Evolutionary conservation across 1,140 invertebrate genomes (phyloP), one percentile per base, ranked within the genome.

Genomic region (Lordiphosa collinella): DNA sequence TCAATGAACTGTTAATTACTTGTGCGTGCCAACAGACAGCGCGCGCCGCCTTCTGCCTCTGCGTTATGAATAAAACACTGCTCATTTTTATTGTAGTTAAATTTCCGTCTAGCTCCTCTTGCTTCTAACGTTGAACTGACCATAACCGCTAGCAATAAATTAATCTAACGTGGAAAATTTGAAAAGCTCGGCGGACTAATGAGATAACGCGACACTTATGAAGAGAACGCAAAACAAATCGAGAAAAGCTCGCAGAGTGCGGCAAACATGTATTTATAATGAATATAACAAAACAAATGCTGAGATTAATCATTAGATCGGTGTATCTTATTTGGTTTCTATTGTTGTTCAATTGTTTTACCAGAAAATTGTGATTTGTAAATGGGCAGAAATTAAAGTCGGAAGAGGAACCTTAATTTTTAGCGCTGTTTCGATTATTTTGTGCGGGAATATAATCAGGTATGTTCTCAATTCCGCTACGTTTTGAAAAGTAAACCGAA

Each of bases 31-130:
- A 12, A 34, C 12, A 31, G 10, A 74, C 11, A n/a, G 51, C 38
- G 25, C 49, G n/a, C 29, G 7, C 1, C 32, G 52, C 14, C 25
- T 59, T 64, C 11, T 65, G 75, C 5, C 55, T 13, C 43, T 54
- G 41, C 43, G 52, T 51, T 37, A 75, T 34, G 31, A 50, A 11
- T 9, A 57, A 4, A 5, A 13, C 53, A 47, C 25, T 70, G 53
- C 71, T 60, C 8, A 82, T 29, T 29, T 29, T n/a, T n/a, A n/a
- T n/a, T n/a, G n/a, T n/a, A 8, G 7, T 8, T 8, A 34, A 71
- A 80, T 80, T 62, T 60, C 58, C 3, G 56, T 51, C 13, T 18
- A 13, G 12, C 2, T 16, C n/a, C 25, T 29, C 6, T 25, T 29
- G 12, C 46, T 13, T 38, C 1, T 32, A 12, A 49, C 31, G 43